Evolutionary conservation across 23 tunicate genomes (phyloP), one percentile per base, ranked within the genome.

Genomic region (Aplidium turbinatum): DNA sequence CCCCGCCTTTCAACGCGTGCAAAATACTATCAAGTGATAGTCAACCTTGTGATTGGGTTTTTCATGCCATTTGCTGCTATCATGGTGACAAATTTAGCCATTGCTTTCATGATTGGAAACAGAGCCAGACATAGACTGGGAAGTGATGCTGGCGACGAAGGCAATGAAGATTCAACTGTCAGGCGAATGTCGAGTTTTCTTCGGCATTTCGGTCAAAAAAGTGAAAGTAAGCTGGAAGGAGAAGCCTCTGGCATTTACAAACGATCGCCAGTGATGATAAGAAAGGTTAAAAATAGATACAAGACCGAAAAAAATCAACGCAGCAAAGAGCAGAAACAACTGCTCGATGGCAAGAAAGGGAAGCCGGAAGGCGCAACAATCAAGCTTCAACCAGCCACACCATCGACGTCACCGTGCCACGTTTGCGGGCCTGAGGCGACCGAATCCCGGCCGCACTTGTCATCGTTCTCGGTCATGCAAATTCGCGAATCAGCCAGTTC

Each of bases 401-500:
- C 42, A 18, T 13, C 82, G 0, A 62, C 46, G 21, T 31, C 39
- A 2, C 75, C 75, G 2, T 28, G 23, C 26, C 6, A 34, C 3
- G 32, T 34, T 22, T 28, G 48, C 3, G 32, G 6, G 11, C 35
- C 40, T 28, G 26, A 56, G 21, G 36, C 57, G 30, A 47, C 58
- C n/a, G 77, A 68, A 2, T 18, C 31, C 26, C 31, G 75, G 38
- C 47, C 65, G 24, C 73, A 73, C 13, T 36, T 47, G n/a, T 25
- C 76, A 11, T 51, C 76, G 1, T 68, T 68, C 31, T 11, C 68
- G 30, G 28, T 68, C 23, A 54, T 48, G 42, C 68, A 83, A 20
- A 76, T 80, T 70, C 82, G 90, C 9, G 85, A 80, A 21, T 91
- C 97, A 27, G 82, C 86, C 21, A 91, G 88, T 76, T 91, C 97